Percentiles rank a stretch among this genome's conserved stretches.
Conservation (phyloP, 2,113 vertebrate species). For the Microcebus murinus region DNA sequence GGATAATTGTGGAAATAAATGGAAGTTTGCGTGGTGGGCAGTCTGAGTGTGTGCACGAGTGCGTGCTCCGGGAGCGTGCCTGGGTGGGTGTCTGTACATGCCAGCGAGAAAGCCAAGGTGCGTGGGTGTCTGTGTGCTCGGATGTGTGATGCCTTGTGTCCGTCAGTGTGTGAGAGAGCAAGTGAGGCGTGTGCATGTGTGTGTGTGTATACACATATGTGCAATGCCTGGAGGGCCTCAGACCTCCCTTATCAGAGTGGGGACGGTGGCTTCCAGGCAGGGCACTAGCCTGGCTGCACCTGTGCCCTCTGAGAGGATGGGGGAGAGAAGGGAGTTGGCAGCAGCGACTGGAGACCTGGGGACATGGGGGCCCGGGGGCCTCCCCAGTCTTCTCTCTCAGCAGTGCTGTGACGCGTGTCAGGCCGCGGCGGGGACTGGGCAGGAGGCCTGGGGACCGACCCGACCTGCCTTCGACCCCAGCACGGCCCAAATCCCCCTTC, state of each 20-base stretch:
- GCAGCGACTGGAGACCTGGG: not conserved
- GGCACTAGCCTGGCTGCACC: not conserved
- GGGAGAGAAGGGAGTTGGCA: too few relatives aligned
- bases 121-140: not conserved
- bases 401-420: not conserved
- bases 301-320: not conserved
- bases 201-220: rapidly evolving
- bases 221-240: not conserved
- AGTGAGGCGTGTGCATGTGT: not conserved
- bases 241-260: not conserved
- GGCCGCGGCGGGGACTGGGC: not conserved
- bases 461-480: rapidly evolving
- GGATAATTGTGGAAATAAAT: not conserved
- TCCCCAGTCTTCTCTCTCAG: not conserved
- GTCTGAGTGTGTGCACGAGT: not conserved
- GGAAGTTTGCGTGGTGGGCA: not conserved
- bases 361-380: rapidly evolving
- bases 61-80: not conserved
- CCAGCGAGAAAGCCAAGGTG: not conserved
- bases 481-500: rapidly evolving
- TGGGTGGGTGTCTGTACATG: not conserved
- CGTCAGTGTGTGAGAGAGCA: not conserved
- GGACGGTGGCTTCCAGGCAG: not conserved
- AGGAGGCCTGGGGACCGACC: not conserved
- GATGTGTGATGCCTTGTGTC: not conserved